Conservation (phyloP, 2,888 invertebrate species). For the Mythimna impura region DNA sequence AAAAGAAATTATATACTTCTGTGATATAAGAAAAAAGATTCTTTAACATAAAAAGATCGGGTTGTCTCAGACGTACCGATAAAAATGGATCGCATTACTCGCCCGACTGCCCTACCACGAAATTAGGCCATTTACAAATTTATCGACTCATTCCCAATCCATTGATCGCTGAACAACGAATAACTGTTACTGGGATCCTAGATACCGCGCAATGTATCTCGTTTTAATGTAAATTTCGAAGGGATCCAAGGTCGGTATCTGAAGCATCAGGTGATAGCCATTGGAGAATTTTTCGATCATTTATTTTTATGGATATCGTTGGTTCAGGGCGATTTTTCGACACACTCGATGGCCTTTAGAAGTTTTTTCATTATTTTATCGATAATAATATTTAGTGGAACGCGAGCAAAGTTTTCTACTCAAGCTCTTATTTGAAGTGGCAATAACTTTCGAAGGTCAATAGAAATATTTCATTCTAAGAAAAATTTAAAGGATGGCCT, state of each 20-base stretch:
- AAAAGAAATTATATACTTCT: constrained; percentile 62
- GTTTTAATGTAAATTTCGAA: constrained; percentile 10
- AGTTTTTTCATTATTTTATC: constrained; percentile 54
- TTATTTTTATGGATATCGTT: constrained; percentile 64
- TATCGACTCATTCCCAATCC: constrained; percentile 27
- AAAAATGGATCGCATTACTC: constrained; percentile 69
- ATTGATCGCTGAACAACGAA: constrained; percentile 25
- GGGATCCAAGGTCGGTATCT: constrained; percentile 17
- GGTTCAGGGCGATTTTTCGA: constrained; percentile 49
- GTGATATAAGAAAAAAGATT: constrained; percentile 63
- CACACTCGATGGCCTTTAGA: constrained; percentile 47
- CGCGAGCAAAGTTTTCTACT: constrained; percentile 43
- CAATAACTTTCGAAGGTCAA: constrained; percentile 12
- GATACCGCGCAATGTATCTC: constrained; percentile 39
- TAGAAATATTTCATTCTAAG: neutral
- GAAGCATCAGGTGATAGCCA: constrained; percentile 60
- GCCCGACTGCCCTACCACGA: constrained; percentile 37
- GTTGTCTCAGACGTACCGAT: constrained; percentile 57
- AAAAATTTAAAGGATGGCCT: neutral
- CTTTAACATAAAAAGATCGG: constrained; percentile 61
- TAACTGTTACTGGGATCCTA: constrained; percentile 1
- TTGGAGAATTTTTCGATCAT: constrained; percentile 55
- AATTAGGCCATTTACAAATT: constrained; percentile 32
- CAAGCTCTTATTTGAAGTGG: constrained; percentile 22
- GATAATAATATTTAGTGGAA: constrained; percentile 47